Conservation (phyloP, 2,888 invertebrate genomes). For the Neoscelio sp. region DNA sequence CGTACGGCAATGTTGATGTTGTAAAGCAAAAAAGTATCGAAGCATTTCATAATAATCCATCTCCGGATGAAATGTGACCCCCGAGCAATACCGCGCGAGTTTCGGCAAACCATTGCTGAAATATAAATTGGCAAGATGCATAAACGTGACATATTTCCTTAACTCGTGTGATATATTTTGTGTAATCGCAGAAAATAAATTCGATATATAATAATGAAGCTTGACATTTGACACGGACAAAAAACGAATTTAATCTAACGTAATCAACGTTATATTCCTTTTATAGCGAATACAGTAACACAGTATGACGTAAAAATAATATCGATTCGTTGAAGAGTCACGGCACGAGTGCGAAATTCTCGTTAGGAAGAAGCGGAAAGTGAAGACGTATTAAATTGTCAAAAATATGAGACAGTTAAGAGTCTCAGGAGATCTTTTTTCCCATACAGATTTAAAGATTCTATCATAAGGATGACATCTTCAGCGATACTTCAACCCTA, state of each 20-base stretch:
- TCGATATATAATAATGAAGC: too few species aligned
- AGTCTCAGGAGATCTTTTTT: constrained; percentile 7
- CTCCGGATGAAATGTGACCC: constrained; percentile 34
- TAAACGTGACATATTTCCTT: constrained; percentile 27
- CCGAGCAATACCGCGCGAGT: constrained; percentile 14
- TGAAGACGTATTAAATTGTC: neutral
- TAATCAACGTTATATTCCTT: constrained; percentile 22
- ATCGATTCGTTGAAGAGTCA: constrained; percentile 17
- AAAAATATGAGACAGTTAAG: constrained; percentile 21
- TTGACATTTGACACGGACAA: neutral
- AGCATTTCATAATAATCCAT: constrained; percentile 43
- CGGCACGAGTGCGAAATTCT: neutral
- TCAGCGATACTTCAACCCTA: constrained; percentile 57
- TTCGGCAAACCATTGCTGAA: constrained; percentile 14
- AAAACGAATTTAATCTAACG: constrained; percentile 22
- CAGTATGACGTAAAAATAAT: constrained; percentile 4
- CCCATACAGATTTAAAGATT: constrained; percentile 35
- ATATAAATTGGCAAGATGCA: constrained; percentile 40
- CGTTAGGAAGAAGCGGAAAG: neutral
- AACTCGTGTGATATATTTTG: too few species aligned
- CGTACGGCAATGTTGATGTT: constrained; percentile 14
- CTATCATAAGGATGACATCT: constrained; percentile 26
- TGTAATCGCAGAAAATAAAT: too few species aligned
- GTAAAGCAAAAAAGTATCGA: constrained; percentile 28
- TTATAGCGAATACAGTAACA: too few species aligned